Base-by-base conservation (phyloP, 2,113 vertebrate genomes). In the Nymphicus hollandicus region DNA sequence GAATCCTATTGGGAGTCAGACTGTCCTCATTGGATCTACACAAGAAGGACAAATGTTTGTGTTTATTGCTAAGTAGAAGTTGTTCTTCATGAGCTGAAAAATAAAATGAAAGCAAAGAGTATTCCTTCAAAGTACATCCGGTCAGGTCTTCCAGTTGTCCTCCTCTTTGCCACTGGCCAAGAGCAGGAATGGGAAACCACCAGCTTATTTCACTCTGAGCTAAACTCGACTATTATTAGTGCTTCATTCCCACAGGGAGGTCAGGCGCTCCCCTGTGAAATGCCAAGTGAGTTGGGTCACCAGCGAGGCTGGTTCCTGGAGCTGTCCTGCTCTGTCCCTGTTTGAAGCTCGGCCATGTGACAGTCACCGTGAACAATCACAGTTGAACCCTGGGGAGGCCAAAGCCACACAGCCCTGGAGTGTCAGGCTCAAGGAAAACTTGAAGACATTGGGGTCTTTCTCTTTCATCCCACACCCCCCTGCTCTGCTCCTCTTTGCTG, bases 1-100 rank as follows among this genome's bases (percentile, higher is more conserved):
- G 5, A 92, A 50, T 81, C 43, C 79, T 94, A 2, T 70, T 86
- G n/a, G 52, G 47, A 87, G n/a, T 69, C 58, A 41, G 11, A 12
- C 17, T 50, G 50, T 50, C 27, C 68, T 74, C 41, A 41, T 93
- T 68, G 55, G 74, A 64, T 84, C 72, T 60, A 13, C 64, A 39
- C 43, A 58, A 83, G 44, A 80, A 85, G 66, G 53, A 86, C 76
- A 84, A 88, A 89, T 95, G 88, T 92, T 95, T 97, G 43, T 53
- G 20, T 86, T 84, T 78, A 56, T 91, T 96, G 83, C 88, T 91
- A 81, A 74, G 91, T 60, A 91, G 85, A 90, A 37, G 88, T 91
- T 88, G 92, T 89, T 81, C 81, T 95, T 92, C 73, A 23, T 0
- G 18, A 55, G 86, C 91, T 93, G 93, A 96, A 95, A 96, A 95